Conservation (phyloP, 2,888 invertebrate genomes). For the Synergus japonicus region DNA sequence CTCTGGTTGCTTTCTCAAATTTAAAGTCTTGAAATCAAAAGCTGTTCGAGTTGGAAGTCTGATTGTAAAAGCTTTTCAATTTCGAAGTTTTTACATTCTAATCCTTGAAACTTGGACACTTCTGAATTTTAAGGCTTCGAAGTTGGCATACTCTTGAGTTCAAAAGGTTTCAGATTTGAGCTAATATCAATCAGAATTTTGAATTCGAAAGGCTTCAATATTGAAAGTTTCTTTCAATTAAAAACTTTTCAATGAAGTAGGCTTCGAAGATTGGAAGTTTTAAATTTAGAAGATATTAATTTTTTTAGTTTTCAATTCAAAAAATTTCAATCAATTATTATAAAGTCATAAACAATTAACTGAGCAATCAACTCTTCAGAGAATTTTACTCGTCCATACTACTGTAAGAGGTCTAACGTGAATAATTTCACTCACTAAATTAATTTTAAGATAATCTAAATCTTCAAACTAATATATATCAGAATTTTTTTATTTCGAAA, state of each 20-base stretch:
- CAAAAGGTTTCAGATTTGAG: neutral
- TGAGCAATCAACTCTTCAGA: neutral
- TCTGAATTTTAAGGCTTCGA: neutral
- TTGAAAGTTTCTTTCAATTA: neutral
- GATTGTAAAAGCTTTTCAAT: neutral
- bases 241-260: neutral
- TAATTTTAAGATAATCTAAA: constrained; percentile 1
- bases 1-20: neutral
- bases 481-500: neutral
- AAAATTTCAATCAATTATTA: neutral
- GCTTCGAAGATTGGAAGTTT: neutral
- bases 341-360: neutral
- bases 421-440: constrained; percentile 14
- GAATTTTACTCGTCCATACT: neutral
- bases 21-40: neutral
- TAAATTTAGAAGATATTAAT: too few species aligned
- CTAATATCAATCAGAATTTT: neutral
- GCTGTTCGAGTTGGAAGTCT: neutral
- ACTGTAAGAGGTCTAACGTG: neutral
- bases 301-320: too few species aligned
- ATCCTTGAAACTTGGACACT: neutral
- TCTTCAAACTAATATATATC: neutral
- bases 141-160: neutral
- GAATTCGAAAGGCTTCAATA: neutral
- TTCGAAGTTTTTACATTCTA: neutral